Percentiles rank a stretch among this genome's conserved stretches.
phyloP scores from a whole-genome alignment of 2,888 invertebrate species.

The Andrena haemorrhoa region DNA sequence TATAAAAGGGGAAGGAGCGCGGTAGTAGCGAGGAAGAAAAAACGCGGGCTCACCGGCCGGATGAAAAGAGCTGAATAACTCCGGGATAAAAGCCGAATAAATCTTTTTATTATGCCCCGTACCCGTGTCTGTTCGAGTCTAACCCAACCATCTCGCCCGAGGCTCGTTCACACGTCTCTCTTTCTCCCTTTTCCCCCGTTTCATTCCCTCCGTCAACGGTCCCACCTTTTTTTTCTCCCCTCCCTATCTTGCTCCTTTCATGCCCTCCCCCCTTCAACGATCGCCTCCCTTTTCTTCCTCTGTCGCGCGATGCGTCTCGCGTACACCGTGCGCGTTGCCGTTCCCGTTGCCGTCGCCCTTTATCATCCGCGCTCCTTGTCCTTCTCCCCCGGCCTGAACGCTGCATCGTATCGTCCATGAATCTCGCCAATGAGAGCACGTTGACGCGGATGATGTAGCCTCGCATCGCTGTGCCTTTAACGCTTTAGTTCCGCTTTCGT shows the following conservation, averaged over 20 bases:
- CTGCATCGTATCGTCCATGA: conserved; percentile 11
- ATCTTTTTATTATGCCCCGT: conserved; percentile 84
- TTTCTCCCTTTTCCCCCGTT: conserved; percentile 44
- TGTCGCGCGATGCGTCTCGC: conserved; percentile 9
- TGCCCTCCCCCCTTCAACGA: conserved; percentile 49
- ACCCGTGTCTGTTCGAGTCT: conserved; percentile 75
- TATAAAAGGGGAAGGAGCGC: conserved; percentile 67
- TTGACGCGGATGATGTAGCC: conserved; percentile 1
- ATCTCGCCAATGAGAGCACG: conserved; percentile 52
- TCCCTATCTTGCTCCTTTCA: conserved; percentile 61
- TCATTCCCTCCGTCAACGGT: conserved; percentile 22
- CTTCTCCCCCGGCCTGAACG: not conserved
- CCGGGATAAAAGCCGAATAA: conserved; percentile 84
- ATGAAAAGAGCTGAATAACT: conserved; percentile 85
- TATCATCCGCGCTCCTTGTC: conserved; percentile 8
- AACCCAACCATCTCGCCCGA: conserved; percentile 68
- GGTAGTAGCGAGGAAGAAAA: conserved; percentile 72
- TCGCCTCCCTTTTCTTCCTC: conserved; percentile 23
- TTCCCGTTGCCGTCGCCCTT: conserved; percentile 21
- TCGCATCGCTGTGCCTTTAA: conserved; percentile 8
- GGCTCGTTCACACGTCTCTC: conserved; percentile 74
- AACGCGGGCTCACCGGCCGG: conserved; percentile 75
- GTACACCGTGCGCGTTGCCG: conserved; percentile 32
- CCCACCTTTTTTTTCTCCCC: conserved; percentile 40
- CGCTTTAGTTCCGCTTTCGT: conserved; percentile 7